A percentile compares a stretch with the other conserved stretches of the same genome.
phyloP scores from a whole-genome alignment of 2,888 invertebrate species.

The Didymodactylos carnosus region DNA sequence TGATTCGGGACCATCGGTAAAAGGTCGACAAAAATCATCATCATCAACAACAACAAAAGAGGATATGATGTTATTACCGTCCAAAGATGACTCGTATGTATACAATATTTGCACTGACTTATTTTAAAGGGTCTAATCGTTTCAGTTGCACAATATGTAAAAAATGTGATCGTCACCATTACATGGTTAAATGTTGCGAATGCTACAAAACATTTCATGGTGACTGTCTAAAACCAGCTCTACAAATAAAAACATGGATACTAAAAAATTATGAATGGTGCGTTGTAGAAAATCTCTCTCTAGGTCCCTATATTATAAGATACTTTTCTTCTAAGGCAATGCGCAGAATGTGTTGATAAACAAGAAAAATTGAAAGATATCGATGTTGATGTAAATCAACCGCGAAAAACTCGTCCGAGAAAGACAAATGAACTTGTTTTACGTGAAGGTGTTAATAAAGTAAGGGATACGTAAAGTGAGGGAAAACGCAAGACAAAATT shows the following conservation, averaged over 20 bases:
- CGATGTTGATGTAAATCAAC: not conserved
- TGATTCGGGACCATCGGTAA: too few species aligned
- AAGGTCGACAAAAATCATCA: not conserved
- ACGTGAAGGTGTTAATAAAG: not conserved
- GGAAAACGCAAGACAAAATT: not conserved
- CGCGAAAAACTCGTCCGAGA: not conserved
- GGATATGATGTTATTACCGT: too few species aligned
- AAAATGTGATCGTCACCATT: not conserved
- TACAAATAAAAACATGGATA: not conserved
- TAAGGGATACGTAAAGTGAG: not conserved
- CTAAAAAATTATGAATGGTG: not conserved
- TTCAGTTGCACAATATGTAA: slow-evolving; percentile 5
- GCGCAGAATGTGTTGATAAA: not conserved
- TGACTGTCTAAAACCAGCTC: slow-evolving; percentile 6
- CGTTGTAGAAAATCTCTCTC: not conserved
- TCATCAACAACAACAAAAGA: not conserved
- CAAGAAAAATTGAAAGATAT: not conserved
- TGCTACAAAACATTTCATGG: slow-evolving; percentile 7
- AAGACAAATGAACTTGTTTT: not conserved
- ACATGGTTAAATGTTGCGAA: slow-evolving; percentile 8
- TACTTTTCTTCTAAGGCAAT: not conserved
- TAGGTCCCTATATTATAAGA: not conserved
- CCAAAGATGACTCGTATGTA: too few species aligned
- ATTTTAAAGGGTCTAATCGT: too few species aligned
- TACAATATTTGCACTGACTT: too few species aligned